phyloP scores from a whole-genome alignment of 2,797 vertebrate species.

The Sebastes vulpes region DNA sequence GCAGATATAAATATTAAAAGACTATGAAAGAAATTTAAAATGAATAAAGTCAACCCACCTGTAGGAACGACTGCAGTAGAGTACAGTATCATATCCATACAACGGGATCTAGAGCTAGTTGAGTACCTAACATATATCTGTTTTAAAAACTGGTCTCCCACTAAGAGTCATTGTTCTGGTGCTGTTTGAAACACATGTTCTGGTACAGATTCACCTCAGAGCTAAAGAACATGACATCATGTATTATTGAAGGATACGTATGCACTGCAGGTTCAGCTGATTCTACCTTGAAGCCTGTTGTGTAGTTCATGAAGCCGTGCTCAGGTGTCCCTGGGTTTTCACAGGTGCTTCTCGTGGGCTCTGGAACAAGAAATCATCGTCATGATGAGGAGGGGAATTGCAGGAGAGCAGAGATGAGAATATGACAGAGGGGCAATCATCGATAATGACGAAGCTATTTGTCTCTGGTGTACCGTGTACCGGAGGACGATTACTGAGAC shows the following conservation, averaged over 20 bases:
- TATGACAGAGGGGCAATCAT: constrained; percentile 41
- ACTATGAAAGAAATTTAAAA: too few species aligned
- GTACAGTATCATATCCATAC: background rate
- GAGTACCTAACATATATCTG: background rate
- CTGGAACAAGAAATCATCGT: constrained; percentile 79
- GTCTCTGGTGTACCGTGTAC: constrained; percentile 36
- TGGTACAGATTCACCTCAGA: background rate
- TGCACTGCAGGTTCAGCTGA: background rate
- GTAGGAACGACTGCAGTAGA: too few species aligned
- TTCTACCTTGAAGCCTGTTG: constrained; percentile 95
- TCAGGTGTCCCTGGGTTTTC: constrained; percentile 94
- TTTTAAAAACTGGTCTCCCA: background rate
- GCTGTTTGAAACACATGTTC: background rate
- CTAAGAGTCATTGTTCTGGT: background rate
- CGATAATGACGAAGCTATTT: constrained; percentile 48
- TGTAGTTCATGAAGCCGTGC: constrained; percentile 94
- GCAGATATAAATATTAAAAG: too few species aligned
- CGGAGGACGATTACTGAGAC: constrained; percentile 40
- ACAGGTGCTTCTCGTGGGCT: constrained; percentile 92
- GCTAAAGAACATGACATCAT: background rate
- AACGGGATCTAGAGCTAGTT: background rate
- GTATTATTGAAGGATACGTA: background rate
- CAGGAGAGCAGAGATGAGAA: constrained; percentile 34
- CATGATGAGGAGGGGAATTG: constrained; percentile 30
- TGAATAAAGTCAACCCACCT: too few species aligned